A percentile compares a stretch with the other conserved stretches of the same genome.
Evolutionary conservation across 2,888 invertebrate species (phyloP).

Genomic region (Deilephila porcellus): DNA sequence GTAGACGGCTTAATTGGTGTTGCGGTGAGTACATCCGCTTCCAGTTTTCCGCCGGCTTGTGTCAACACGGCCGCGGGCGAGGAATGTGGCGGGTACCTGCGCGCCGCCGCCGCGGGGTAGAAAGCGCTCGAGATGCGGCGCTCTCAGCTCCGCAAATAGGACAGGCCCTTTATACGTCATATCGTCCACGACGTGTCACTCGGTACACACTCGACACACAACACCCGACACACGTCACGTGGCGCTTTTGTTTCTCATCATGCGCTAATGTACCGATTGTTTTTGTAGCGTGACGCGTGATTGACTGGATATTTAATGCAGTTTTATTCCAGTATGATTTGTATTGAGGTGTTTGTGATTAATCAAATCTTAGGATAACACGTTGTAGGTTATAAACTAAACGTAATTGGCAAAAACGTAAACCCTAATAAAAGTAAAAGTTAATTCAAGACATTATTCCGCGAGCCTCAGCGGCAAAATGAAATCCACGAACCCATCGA

Average conservation of each 20-base stretch:
- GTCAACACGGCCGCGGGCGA: conserved; percentile 47
- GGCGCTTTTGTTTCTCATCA: conserved; percentile 8
- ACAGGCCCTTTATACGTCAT: conserved; percentile 44
- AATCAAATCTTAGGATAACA: neutral
- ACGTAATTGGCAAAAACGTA: neutral
- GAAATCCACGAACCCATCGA: conserved; percentile 46
- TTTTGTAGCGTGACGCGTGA: neutral
- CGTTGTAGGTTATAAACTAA: too few species aligned
- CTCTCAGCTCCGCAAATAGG: conserved; percentile 37
- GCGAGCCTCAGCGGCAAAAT: neutral
- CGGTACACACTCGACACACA: neutral
- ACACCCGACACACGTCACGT: conserved; percentile 8
- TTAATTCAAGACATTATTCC: neutral
- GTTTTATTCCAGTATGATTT: neutral
- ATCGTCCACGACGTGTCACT: conserved; percentile 25
- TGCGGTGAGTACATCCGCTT: conserved; percentile 37
- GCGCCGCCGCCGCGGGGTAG: conserved; percentile 64
- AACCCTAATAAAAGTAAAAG: conserved; percentile 7
- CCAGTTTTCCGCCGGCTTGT: conserved; percentile 35
- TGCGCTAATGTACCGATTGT: neutral
- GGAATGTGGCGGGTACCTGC: conserved; percentile 59
- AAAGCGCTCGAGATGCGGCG: conserved; percentile 55
- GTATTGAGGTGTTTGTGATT: neutral
- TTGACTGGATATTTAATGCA: neutral
- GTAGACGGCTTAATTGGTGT: conserved; percentile 11